Percentiles rank a stretch among this genome's conserved stretches.
Evolutionary conservation across 2,888 invertebrate species (phyloP).

Genomic region (Macrostomum cliftonense): DNA sequence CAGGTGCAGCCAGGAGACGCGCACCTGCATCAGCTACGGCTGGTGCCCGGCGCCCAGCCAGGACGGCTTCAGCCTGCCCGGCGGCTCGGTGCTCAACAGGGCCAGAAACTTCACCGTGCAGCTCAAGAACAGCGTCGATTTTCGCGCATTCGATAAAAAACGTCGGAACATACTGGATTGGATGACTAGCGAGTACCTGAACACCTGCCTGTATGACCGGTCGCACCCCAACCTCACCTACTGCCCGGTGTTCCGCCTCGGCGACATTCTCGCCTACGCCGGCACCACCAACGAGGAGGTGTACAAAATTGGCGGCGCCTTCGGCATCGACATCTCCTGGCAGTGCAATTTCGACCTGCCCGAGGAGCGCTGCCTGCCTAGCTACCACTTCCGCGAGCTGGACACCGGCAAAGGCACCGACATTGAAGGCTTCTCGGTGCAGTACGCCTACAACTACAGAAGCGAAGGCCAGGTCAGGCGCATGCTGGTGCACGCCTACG

Average conservation of each 20-base stretch:
- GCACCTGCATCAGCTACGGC: no score
- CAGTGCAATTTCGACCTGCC: constrained; percentile 7
- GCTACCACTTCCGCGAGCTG: constrained; percentile 5
- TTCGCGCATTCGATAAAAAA: constrained; percentile 5
- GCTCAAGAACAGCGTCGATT: constrained; percentile 10
- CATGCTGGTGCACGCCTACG: constrained; percentile 13
- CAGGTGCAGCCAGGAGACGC: not conserved
- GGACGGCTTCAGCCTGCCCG: no score
- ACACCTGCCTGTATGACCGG: constrained; percentile 8
- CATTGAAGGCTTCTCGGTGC: constrained; percentile 6
- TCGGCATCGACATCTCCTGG: constrained; percentile 6
- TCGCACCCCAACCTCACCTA: not conserved
- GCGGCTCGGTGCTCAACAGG: no score
- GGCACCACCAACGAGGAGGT: constrained; percentile 4
- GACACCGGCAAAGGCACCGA: not conserved
- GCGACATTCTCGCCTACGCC: constrained; percentile 7
- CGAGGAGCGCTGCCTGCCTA: constrained; percentile 4
- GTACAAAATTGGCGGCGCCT: constrained; percentile 3
- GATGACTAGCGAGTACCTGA: constrained; percentile 7
- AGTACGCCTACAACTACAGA: constrained; percentile 8
- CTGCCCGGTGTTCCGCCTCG: constrained; percentile 11
- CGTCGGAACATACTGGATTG: constrained; percentile 10
- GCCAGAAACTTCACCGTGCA: constrained; percentile 10
- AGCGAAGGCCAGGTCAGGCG: constrained; percentile 3
- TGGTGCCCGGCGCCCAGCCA: no score